Evolutionary conservation across 1,140 invertebrate genomes (phyloP).

Genomic region (Brachionus rubens): DNA sequence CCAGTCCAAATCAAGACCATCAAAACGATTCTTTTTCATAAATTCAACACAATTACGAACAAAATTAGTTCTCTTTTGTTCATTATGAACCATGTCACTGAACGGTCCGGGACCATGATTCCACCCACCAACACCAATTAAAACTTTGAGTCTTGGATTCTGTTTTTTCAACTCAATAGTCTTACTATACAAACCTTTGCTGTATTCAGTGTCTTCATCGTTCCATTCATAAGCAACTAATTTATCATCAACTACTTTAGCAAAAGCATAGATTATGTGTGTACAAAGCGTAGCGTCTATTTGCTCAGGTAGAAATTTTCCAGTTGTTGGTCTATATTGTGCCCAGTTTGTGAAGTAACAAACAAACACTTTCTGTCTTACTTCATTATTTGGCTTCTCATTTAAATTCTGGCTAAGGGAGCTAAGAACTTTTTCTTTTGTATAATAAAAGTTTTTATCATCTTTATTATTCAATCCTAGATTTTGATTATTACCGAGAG

Average conservation of each 20-base stretch:
- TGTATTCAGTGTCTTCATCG: slow-evolving; percentile 66
- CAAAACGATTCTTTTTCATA: slow-evolving; percentile 61
- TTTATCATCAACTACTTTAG: slow-evolving; percentile 71
- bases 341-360: slow-evolving; percentile 94
- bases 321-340: slow-evolving; percentile 76
- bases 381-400: no score
- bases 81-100: slow-evolving; percentile 74
- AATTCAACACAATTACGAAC: slow-evolving; percentile 47
- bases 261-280: slow-evolving; percentile 89
- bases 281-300: slow-evolving; percentile 81
- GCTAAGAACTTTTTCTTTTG: no score
- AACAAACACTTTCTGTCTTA: slow-evolving; percentile 54
- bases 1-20: slow-evolving; percentile 51
- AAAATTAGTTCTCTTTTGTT: slow-evolving; percentile 51
- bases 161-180: background rate
- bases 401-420: no score
- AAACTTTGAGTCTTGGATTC: slow-evolving; percentile 69
- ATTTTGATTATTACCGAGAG: no score
- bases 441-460: no score
- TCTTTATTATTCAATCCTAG: no score
- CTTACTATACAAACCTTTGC: background rate
- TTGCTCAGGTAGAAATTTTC: slow-evolving; percentile 79
- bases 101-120: slow-evolving; percentile 71
- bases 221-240: slow-evolving; percentile 76
- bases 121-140: slow-evolving; percentile 84